These are phyloP conservation scores for Tapera naevia DNA, from an alignment of 2,797 vertebrate genomes.

Conservation along the genomic window DNA sequence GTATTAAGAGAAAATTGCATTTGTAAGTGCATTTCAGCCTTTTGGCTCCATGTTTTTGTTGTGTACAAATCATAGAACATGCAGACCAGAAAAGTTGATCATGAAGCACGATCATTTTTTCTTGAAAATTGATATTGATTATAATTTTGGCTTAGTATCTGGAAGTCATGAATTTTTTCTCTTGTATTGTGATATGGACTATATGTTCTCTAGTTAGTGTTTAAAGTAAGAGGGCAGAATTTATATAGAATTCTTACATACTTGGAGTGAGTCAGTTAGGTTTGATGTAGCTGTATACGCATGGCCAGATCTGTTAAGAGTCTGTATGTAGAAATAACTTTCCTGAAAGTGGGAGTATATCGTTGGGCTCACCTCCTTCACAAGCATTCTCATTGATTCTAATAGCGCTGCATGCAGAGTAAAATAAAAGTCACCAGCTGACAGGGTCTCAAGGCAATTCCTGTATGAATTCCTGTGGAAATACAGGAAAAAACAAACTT, in stretches of 20 bases:
- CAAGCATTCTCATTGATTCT: background rate
- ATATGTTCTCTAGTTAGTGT: background rate
- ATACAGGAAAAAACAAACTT: background rate
- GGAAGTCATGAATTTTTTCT: background rate
- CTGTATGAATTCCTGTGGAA: background rate
- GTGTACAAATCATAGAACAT: background rate
- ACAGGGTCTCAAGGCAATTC: background rate
- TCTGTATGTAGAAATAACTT: background rate
- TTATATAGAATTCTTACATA: background rate
- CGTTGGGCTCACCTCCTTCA: background rate
- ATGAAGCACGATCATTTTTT: background rate
- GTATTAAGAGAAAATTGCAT: background rate
- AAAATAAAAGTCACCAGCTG: background rate
- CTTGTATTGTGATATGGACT: background rate
- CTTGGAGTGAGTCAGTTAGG: background rate
- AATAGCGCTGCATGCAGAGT: background rate
- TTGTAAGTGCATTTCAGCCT: background rate
- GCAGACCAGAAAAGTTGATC: background rate
- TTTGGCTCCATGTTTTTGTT: background rate
- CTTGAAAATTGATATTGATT: background rate
- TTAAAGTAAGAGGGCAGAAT: background rate
- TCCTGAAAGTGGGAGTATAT: background rate
- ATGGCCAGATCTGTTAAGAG: background rate
- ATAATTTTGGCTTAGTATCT: background rate
- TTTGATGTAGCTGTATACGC: background rate